Conservation (phyloP, 2,797 vertebrate genomes). For the Manis javanica region DNA sequence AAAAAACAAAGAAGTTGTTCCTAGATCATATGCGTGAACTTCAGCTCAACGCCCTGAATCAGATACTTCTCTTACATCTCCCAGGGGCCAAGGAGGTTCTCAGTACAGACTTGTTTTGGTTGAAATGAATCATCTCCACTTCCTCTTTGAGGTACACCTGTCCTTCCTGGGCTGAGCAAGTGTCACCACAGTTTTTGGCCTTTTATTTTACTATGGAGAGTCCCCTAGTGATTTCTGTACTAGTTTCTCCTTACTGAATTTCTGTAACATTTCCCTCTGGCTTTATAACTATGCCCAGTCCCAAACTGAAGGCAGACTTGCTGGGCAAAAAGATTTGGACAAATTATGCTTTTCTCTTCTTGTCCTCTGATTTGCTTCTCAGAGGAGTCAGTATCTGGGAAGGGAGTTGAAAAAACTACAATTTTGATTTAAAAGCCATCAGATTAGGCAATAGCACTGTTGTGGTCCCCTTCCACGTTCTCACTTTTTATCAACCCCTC, state of each 20-base stretch:
- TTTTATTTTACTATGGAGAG: neutral
- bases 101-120: neutral
- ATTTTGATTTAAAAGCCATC: slow-evolving; percentile 3
- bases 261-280: neutral
- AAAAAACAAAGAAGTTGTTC: neutral
- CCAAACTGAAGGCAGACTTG: neutral
- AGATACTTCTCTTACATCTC: neutral
- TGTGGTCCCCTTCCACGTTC: neutral
- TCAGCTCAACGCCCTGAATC: neutral
- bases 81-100: neutral
- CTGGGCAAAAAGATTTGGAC: neutral
- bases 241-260: neutral
- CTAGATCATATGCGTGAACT: neutral
- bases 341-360: neutral
- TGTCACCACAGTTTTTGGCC: neutral
- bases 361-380: neutral
- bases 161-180: neutral
- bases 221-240: neutral
- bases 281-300: neutral
- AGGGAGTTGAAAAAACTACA: neutral
- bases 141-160: neutral
- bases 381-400: neutral
- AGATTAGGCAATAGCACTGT: neutral
- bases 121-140: neutral
- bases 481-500: neutral